Conservation (phyloP, 2,888 invertebrate genomes). For the Brenthis ino region DNA sequence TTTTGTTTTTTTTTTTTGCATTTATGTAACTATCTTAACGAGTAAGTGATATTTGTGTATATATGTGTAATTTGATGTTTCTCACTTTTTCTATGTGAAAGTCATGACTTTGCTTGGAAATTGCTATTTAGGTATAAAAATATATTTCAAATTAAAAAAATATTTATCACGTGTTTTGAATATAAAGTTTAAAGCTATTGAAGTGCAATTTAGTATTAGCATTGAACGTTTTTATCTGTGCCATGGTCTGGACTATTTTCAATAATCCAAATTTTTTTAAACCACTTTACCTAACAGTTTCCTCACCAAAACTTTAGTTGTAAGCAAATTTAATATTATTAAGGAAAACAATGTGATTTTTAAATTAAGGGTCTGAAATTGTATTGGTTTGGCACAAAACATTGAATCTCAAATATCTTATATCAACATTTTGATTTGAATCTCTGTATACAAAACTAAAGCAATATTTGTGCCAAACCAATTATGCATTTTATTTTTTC, state of each 20-base stretch:
- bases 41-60: conserved; percentile 37
- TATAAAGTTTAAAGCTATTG: conserved; percentile 43
- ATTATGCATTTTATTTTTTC: conserved; percentile 56
- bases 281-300: conserved; percentile 34
- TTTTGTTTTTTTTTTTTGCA: conserved; percentile 45
- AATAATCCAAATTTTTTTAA: conserved; percentile 28
- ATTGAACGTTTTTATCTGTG: conserved; percentile 55
- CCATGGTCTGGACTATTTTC: conserved; percentile 56
- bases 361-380: conserved; percentile 74
- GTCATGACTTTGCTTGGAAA: conserved; percentile 31
- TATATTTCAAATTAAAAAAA: conserved; percentile 37
- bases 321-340: conserved; percentile 43
- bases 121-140: conserved; percentile 34
- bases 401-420: conserved; percentile 42
- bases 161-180: conserved; percentile 47
- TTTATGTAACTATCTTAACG: conserved; percentile 43
- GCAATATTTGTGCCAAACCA: conserved; percentile 54
- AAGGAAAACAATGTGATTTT: conserved; percentile 79
- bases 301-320: conserved; percentile 39
- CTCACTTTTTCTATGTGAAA: conserved; percentile 24
- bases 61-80: conserved; percentile 37
- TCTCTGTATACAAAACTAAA: conserved; percentile 30
- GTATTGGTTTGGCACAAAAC: conserved; percentile 68
- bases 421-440: conserved; percentile 28
- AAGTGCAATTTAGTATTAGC: conserved; percentile 62